Conservation (phyloP, 2,888 invertebrate genomes). For the Allolobophora icterica region DNA sequence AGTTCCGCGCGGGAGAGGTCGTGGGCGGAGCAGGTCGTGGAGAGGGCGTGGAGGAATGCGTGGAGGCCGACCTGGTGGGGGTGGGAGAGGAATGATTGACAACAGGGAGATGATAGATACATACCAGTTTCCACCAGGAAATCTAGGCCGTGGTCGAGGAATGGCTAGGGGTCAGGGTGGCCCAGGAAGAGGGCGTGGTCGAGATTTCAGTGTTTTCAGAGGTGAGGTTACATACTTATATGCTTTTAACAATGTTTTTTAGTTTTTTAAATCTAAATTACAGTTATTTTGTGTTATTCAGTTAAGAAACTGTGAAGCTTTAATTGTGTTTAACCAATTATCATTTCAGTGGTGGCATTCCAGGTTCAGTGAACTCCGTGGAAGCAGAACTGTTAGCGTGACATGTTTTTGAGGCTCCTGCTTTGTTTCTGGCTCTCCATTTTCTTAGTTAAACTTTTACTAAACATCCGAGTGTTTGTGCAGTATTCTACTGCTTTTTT, state of each 20-base stretch:
- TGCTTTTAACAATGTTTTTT: background rate
- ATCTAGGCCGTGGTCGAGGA: background rate
- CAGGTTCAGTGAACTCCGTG: background rate
- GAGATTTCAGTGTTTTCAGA: conserved; percentile 13
- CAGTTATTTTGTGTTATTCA: too few relatives aligned
- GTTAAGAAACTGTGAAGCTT: too few relatives aligned
- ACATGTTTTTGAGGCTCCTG: background rate
- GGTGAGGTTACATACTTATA: background rate
- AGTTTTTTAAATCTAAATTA: background rate
- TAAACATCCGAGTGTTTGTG: background rate
- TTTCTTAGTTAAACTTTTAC: background rate
- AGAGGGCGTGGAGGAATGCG: background rate
- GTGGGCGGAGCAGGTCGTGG: background rate
- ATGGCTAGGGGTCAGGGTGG: conserved; percentile 4
- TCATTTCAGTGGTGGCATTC: too few relatives aligned
- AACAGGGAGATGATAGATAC: background rate
- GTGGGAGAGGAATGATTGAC: background rate
- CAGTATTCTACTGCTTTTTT: background rate
- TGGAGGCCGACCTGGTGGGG: background rate
- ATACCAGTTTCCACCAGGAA: background rate
- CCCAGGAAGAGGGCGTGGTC: background rate
- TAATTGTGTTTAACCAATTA: too few relatives aligned
- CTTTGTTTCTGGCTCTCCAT: background rate
- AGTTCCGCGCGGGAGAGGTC: background rate
- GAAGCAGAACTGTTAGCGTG: background rate